Evolutionary conservation across 2,888 invertebrate species (phyloP).

Genomic region (Lasioglossum marginatum): DNA sequence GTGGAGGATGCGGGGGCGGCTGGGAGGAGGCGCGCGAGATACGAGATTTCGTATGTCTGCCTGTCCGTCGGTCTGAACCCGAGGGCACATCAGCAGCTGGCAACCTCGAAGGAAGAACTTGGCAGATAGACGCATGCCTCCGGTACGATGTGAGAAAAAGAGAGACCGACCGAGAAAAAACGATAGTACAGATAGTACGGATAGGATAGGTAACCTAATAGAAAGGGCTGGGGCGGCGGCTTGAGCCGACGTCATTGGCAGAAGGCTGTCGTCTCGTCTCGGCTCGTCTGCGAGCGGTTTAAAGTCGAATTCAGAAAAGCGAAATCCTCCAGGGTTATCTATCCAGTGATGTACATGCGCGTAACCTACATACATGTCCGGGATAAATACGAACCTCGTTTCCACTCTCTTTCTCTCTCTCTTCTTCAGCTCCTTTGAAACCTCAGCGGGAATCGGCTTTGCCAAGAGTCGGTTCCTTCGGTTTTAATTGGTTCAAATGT

Average conservation of each 20-base stretch:
- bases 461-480: constrained; percentile 6
- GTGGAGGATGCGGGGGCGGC: constrained; percentile 24
- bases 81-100: constrained; percentile 81
- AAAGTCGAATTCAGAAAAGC: constrained; percentile 81
- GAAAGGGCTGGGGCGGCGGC: constrained; percentile 74
- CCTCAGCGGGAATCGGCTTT: constrained; percentile 29
- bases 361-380: constrained; percentile 56
- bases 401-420: constrained; percentile 10
- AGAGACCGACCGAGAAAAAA: constrained; percentile 57
- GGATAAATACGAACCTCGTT: constrained; percentile 55
- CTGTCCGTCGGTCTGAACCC: constrained; percentile 76
- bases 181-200: constrained; percentile 78
- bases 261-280: constrained; percentile 81
- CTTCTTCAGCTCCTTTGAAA: not conserved
- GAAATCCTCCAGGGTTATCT: constrained; percentile 74
- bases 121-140: constrained; percentile 75
- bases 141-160: constrained; percentile 61
- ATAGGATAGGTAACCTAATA: constrained; percentile 83
- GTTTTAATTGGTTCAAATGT: not conserved
- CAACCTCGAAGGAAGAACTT: constrained; percentile 74
- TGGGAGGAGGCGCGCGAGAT: constrained; percentile 72
- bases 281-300: constrained; percentile 79
- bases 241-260: constrained; percentile 83
- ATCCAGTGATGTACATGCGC: constrained; percentile 53
- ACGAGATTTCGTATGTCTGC: constrained; percentile 81